These are phyloP conservation scores for Chiloscyllium punctatum DNA, from an alignment of 2,797 vertebrate species.

Conservation along the genomic window DNA sequence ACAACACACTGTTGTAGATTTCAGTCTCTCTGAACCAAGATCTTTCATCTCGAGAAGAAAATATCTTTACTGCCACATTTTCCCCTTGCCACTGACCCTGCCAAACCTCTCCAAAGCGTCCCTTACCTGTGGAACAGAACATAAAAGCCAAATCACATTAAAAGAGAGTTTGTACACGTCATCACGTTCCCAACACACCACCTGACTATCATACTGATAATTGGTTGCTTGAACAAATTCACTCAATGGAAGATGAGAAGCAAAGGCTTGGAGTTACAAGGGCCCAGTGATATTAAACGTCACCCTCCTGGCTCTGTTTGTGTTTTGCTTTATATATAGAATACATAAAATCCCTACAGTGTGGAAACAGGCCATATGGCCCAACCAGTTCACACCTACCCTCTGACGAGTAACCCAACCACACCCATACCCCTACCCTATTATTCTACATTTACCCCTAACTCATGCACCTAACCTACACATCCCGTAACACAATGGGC, in stretches of 20 bases:
- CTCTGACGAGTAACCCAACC: too few species aligned
- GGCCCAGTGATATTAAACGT: background rate
- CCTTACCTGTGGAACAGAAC: slow-evolving; percentile 69
- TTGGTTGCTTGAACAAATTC: background rate
- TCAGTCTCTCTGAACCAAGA: slow-evolving; percentile 99
- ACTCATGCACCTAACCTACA: too few species aligned
- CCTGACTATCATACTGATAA: background rate
- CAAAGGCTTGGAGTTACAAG: background rate
- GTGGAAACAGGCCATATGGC: too few species aligned
- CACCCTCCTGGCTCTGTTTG: background rate
- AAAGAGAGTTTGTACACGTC: background rate
- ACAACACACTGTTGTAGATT: slow-evolving; percentile 93
- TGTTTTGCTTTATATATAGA: background rate
- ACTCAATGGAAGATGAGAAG: background rate
- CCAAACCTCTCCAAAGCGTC: slow-evolving; percentile 95
- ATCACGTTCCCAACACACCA: background rate
- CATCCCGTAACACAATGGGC: too few species aligned
- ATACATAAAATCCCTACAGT: too few species aligned
- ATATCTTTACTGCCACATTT: slow-evolving; percentile 94
- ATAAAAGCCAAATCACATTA: background rate
- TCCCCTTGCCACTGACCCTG: slow-evolving; percentile 96
- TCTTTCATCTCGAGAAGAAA: slow-evolving; percentile 95
- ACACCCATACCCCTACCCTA: too few species aligned
- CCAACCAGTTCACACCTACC: too few species aligned
- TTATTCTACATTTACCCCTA: too few species aligned